A percentile compares a stretch with the other conserved stretches of the same genome.
These are phyloP conservation scores for Rhodinocichla rosea DNA, from an alignment of 2,113 vertebrate species.

Conservation along the genomic window DNA sequence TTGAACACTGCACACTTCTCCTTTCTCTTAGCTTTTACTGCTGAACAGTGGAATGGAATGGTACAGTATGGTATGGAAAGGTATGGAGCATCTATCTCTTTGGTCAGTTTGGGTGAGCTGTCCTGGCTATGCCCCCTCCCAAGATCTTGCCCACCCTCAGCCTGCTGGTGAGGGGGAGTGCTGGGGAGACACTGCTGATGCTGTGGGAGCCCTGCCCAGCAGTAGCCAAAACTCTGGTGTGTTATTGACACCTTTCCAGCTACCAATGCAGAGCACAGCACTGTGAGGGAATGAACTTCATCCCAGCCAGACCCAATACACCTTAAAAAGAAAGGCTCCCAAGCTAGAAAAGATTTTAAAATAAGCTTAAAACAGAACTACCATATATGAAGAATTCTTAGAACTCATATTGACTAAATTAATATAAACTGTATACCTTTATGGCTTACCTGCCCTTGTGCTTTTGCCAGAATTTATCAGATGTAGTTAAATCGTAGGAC, in stretches of 20 bases:
- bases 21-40: background rate
- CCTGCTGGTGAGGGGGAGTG: background rate
- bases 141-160: background rate
- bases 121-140: background rate
- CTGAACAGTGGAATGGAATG: background rate
- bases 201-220: background rate
- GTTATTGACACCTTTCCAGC: background rate
- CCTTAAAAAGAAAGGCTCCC: background rate
- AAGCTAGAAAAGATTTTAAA: background rate
- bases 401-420: background rate
- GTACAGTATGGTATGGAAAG: background rate
- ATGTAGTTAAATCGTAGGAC: constrained; percentile 90
- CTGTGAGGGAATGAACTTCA: background rate
- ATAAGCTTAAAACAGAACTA: background rate
- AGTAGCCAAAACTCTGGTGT: background rate
- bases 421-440: background rate
- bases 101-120: background rate
- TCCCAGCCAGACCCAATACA: background rate
- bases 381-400: background rate
- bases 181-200: rapidly evolving
- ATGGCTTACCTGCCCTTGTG: constrained; percentile 93
- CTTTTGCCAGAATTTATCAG: constrained; percentile 97
- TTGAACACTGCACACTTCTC: background rate
- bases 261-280: background rate
- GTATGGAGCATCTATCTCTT: background rate